Percentiles rank a stretch among this genome's conserved stretches.
Conservation (phyloP, 2,888 invertebrate species). For the Caprella mutica region DNA sequence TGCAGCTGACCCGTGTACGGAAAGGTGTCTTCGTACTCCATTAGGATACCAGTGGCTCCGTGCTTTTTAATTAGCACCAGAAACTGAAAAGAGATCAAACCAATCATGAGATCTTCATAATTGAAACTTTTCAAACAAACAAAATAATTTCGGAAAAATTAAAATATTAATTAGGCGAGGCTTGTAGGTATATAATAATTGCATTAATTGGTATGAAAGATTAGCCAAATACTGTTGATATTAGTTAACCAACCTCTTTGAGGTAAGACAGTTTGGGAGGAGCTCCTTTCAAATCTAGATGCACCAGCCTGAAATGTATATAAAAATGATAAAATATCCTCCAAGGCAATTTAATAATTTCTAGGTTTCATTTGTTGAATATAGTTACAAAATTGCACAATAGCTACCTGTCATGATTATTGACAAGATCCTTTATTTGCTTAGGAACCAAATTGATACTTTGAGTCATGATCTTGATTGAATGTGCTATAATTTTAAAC, state of each 20-base stretch:
- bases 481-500: no score
- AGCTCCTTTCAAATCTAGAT: conserved; percentile 31
- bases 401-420: no score
- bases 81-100: conserved; percentile 19
- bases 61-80: conserved; percentile 34
- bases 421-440: no score
- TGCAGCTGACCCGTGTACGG: conserved; percentile 45
- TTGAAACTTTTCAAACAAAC: neutral
- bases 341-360: neutral
- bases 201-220: neutral
- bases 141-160: neutral
- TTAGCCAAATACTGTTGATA: neutral
- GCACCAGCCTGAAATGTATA: conserved; percentile 18
- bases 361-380: no score
- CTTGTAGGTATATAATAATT: neutral
- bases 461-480: no score
- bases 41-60: conserved; percentile 45
- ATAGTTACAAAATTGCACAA: no score
- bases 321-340: neutral
- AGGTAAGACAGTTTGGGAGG: conserved; percentile 27
- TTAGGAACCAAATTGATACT: no score
- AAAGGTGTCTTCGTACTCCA: conserved; percentile 54
- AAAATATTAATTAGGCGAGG: neutral
- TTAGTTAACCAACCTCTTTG: conserved; percentile 15
- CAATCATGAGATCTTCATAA: neutral